Percentiles rank a stretch among this genome's conserved stretches.
Evolutionary conservation across 2,797 vertebrate species (phyloP).

Genomic region (Melopsittacus undulatus): DNA sequence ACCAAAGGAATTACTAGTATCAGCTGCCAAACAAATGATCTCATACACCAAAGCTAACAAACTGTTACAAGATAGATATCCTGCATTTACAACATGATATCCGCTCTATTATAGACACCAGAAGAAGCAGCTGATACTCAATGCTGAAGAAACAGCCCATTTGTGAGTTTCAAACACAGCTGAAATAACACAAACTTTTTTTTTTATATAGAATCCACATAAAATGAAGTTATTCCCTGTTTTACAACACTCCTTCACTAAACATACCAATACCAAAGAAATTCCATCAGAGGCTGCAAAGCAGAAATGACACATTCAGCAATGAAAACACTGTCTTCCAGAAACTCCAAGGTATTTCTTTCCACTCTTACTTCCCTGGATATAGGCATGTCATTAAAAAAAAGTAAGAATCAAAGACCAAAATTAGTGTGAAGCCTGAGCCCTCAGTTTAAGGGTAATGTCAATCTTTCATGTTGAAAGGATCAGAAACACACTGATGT

Average conservation of each 20-base stretch:
- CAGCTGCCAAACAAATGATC: slow-evolving; percentile 68
- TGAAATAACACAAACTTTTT: background rate
- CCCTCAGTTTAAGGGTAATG: background rate
- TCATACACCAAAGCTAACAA: slow-evolving; percentile 64
- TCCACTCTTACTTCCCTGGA: background rate
- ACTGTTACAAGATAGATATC: slow-evolving; percentile 52
- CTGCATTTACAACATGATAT: slow-evolving; percentile 57
- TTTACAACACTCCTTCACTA: slow-evolving; percentile 26
- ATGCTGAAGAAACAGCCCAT: slow-evolving; percentile 24
- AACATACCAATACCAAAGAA: slow-evolving; percentile 5
- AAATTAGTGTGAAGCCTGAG: background rate
- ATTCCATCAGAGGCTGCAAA: background rate
- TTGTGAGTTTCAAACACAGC: slow-evolving; percentile 10
- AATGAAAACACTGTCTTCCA: background rate
- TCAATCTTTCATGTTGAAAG: background rate
- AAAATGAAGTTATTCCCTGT: background rate
- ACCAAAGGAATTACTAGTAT: slow-evolving; percentile 61
- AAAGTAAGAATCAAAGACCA: background rate
- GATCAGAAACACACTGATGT: background rate
- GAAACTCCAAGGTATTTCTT: background rate
- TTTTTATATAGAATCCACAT: background rate
- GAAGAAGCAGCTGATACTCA: slow-evolving; percentile 50
- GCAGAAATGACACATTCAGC: background rate
- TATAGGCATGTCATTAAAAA: background rate
- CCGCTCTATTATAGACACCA: slow-evolving; percentile 34